phyloP scores from a whole-genome alignment of 2,888 invertebrate species.

The Hemithea aestivaria region DNA sequence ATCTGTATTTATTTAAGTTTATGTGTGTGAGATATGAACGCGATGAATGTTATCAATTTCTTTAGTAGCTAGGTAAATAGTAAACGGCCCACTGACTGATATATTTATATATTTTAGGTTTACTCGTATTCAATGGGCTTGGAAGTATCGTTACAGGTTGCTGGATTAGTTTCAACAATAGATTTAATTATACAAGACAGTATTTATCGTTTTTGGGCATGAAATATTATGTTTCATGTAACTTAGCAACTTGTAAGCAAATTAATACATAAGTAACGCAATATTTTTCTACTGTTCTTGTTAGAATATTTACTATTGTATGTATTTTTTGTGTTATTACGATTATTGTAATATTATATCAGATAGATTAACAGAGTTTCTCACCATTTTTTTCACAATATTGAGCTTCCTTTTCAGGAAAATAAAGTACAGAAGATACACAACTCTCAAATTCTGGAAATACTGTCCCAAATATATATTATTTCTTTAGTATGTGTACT shows the following conservation, averaged over 20 bases:
- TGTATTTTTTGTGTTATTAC: slow-evolving; percentile 1
- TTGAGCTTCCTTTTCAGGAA: no score
- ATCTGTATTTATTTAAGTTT: slow-evolving; percentile 36
- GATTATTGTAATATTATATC: not conserved
- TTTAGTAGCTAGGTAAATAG: slow-evolving; percentile 52
- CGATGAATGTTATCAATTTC: slow-evolving; percentile 32
- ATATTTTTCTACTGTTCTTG: slow-evolving; percentile 27
- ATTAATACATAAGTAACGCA: slow-evolving; percentile 20
- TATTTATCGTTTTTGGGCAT: slow-evolving; percentile 21
- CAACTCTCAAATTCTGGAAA: not conserved
- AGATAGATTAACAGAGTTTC: no score
- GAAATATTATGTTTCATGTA: slow-evolving; percentile 10
- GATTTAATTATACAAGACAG: slow-evolving; percentile 16
- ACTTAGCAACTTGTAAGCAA: not conserved
- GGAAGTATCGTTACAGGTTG: slow-evolving; percentile 14
- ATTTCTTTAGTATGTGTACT: no score
- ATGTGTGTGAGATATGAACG: slow-evolving; percentile 24
- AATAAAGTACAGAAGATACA: no score
- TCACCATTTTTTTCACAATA: not conserved
- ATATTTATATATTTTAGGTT: slow-evolving; percentile 67
- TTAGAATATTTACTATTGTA: slow-evolving; percentile 5
- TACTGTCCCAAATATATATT: not conserved
- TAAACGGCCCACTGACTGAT: slow-evolving; percentile 69
- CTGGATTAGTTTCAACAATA: slow-evolving; percentile 9
- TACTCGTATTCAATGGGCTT: slow-evolving; percentile 51